A percentile compares a stretch with the other conserved stretches of the same genome.
These are phyloP conservation scores for Brachionus sp. DNA, from an alignment of 1,140 invertebrate species.

Conservation along the genomic window DNA sequence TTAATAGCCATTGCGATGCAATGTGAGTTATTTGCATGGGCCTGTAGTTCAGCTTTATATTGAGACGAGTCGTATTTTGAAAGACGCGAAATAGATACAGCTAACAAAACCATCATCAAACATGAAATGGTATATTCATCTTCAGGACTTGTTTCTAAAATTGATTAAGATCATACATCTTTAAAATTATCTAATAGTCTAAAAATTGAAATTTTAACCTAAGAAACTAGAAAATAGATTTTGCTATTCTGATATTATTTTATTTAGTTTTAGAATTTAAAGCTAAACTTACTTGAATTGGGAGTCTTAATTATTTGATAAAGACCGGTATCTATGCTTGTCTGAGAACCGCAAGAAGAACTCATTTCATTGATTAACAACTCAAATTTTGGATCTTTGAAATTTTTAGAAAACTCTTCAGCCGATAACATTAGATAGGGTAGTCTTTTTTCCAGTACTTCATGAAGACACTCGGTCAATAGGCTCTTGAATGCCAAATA, in stretches of 20 bases:
- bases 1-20: conserved; percentile 87
- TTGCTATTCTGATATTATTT: too few relatives aligned
- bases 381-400: conserved; percentile 37
- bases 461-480: conserved; percentile 22
- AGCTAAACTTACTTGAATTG: neutral
- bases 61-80: conserved; percentile 78
- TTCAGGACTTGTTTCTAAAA: conserved; percentile 64
- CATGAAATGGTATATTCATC: conserved; percentile 91
- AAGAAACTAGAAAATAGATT: too few relatives aligned
- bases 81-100: conserved; percentile 93
- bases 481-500: conserved; percentile 42
- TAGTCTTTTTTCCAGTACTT: conserved; percentile 27
- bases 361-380: conserved; percentile 44
- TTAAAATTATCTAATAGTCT: neutral
- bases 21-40: conserved; percentile 94
- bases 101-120: conserved; percentile 95
- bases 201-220: too few relatives aligned
- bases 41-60: conserved; percentile 71
- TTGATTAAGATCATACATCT: neutral
- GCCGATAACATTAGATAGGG: conserved; percentile 38
- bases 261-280: too few relatives aligned
- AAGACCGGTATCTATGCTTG: conserved; percentile 4
- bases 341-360: conserved; percentile 19
- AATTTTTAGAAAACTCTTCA: conserved; percentile 42
- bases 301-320: conserved; percentile 39